These are phyloP conservation scores for Excalfactoria chinensis DNA, from an alignment of 2,113 vertebrate genomes.

Conservation along the genomic window DNA sequence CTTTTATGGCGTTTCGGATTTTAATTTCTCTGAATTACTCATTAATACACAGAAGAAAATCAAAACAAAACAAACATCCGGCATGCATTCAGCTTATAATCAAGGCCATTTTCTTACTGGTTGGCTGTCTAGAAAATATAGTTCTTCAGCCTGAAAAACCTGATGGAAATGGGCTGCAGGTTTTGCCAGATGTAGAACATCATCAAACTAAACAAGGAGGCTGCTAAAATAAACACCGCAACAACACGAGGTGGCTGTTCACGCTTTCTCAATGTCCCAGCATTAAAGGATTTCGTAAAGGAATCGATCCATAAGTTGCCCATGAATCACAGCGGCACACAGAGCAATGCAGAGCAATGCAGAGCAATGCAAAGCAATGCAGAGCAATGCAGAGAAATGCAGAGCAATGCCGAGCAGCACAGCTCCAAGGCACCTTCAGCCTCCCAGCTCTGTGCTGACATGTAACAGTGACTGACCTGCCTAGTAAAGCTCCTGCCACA, in stretches of 20 bases:
- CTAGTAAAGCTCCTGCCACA: not conserved
- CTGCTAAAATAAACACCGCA: not conserved
- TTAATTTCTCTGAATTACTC: conserved; percentile 25
- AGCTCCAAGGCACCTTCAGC: not conserved
- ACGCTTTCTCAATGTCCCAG: not conserved
- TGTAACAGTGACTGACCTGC: not conserved
- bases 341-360: not conserved
- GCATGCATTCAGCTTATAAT: not conserved
- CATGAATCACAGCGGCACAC: not conserved
- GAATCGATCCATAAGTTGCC: not conserved
- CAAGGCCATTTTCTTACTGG: not conserved
- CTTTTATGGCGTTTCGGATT: not conserved
- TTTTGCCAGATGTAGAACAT: not conserved
- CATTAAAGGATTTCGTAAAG: not conserved
- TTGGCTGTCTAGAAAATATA: not conserved
- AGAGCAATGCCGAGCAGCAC: not conserved
- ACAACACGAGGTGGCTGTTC: not conserved
- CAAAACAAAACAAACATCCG: not conserved
- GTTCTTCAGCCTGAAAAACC: not conserved
- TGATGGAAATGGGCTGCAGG: not conserved
- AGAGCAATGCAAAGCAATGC: not conserved
- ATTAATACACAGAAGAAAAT: not conserved
- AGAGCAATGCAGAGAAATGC: not conserved
- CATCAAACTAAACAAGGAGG: not conserved
- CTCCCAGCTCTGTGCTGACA: not conserved